Percentiles rank a stretch among this genome's conserved stretches.
These are phyloP conservation scores for Danionella dracula DNA, from an alignment of 2,797 vertebrate genomes.

Conservation along the genomic window DNA sequence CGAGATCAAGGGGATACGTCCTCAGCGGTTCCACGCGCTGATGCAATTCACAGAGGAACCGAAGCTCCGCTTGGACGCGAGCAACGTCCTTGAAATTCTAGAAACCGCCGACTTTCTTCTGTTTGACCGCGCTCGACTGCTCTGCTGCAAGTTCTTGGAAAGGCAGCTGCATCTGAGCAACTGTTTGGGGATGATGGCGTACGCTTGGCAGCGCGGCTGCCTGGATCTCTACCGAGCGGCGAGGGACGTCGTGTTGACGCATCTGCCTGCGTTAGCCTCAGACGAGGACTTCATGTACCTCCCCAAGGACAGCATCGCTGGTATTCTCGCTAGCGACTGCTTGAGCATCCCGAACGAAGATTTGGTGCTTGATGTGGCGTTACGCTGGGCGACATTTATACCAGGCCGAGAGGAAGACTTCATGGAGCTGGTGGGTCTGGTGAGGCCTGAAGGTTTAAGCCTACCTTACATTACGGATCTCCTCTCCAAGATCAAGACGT, in stretches of 20 bases:
- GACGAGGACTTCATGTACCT: slow-evolving; percentile 75
- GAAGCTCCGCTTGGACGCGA: slow-evolving; percentile 60
- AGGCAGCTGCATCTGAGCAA: slow-evolving; percentile 81
- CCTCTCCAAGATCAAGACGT: slow-evolving; percentile 65
- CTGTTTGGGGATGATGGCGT: slow-evolving; percentile 81
- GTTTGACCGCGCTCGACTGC: slow-evolving; percentile 69
- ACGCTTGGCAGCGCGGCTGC: slow-evolving; percentile 74
- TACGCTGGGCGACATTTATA: slow-evolving; percentile 78
- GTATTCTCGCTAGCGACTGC: slow-evolving; percentile 75
- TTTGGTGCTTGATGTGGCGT: slow-evolving; percentile 70
- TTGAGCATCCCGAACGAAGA: slow-evolving; percentile 76
- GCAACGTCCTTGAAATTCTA: slow-evolving; percentile 75
- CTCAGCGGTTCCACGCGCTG: slow-evolving; percentile 68
- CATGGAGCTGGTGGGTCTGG: slow-evolving; percentile 71
- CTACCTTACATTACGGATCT: slow-evolving; percentile 74
- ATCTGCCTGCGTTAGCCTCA: slow-evolving; percentile 70
- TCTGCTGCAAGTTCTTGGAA: slow-evolving; percentile 83
- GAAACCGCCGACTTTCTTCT: slow-evolving; percentile 81
- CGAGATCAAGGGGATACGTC: slow-evolving; percentile 68
- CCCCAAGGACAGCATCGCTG: slow-evolving; percentile 72
- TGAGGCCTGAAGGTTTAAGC: slow-evolving; percentile 76
- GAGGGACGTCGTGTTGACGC: slow-evolving; percentile 74
- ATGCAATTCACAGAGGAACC: slow-evolving; percentile 66
- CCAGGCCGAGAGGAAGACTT: slow-evolving; percentile 71
- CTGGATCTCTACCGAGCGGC: slow-evolving; percentile 68